Percentiles rank a stretch among this genome's conserved stretches.
Conservation (phyloP, 2,888 invertebrate species). For the Sclerodermus sp. region DNA sequence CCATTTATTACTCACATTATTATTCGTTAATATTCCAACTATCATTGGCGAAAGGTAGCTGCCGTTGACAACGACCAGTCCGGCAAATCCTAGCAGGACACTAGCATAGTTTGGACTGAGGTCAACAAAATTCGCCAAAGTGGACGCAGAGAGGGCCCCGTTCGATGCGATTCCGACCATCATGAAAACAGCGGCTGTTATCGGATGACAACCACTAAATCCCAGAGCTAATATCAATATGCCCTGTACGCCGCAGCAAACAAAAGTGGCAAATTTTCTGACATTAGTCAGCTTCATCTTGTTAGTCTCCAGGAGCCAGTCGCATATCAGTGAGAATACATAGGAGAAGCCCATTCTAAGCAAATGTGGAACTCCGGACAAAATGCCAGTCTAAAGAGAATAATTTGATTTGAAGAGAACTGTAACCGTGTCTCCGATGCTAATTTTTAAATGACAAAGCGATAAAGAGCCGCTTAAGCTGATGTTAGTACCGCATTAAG, state of each 20-base stretch:
- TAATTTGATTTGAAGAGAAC: neutral
- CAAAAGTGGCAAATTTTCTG: conserved; percentile 65
- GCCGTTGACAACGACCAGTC: conserved; percentile 62
- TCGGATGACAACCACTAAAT: conserved; percentile 66
- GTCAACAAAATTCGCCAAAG: conserved; percentile 69
- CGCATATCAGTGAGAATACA: conserved; percentile 62
- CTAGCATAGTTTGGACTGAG: conserved; percentile 67
- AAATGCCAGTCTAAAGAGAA: conserved; percentile 62
- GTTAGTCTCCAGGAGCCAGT: conserved; percentile 63
- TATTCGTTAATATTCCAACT: conserved; percentile 65
- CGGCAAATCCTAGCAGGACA: conserved; percentile 65
- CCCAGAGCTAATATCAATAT: conserved; percentile 66
- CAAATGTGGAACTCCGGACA: conserved; percentile 68
- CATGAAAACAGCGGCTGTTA: conserved; percentile 64
- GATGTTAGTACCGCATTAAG: conserved; percentile 63
- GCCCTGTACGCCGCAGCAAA: conserved; percentile 66
- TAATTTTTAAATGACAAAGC: too few species aligned
- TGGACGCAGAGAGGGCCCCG: conserved; percentile 70
- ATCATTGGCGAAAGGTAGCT: conserved; percentile 67
- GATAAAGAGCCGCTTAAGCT: too few species aligned
- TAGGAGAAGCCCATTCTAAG: conserved; percentile 65
- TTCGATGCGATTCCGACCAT: conserved; percentile 67
- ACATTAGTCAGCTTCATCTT: conserved; percentile 66
- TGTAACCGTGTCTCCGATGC: too few species aligned
- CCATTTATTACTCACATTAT: conserved; percentile 62